Percentiles rank a stretch among this genome's conserved stretches.
Evolutionary conservation across 2,113 vertebrate species (phyloP).

Genomic region (Cynoglossus semilaevis): DNA sequence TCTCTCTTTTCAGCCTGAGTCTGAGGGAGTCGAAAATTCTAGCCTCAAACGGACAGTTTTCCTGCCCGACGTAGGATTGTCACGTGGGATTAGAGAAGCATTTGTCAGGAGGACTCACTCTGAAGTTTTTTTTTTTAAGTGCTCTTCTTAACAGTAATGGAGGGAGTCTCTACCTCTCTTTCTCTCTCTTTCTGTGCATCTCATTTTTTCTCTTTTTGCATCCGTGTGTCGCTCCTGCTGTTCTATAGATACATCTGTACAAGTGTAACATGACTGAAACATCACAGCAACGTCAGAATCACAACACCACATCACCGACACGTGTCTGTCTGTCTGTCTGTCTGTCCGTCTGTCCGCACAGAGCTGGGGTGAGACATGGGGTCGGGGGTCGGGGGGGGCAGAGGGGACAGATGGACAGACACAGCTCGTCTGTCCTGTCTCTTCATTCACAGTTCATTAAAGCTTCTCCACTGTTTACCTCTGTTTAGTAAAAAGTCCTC

Average conservation of each 20-base stretch:
- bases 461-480: conserved; percentile 78
- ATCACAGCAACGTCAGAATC: conserved; percentile 66
- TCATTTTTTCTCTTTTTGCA: conserved; percentile 14
- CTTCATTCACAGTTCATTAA: conserved; percentile 81
- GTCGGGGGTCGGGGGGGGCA: no score
- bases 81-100: conserved; percentile 68
- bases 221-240: conserved; percentile 63
- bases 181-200: conserved; percentile 46
- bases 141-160: conserved; percentile 79
- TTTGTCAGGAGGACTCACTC: conserved; percentile 62
- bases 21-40: conserved; percentile 61
- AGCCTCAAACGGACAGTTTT: conserved; percentile 62
- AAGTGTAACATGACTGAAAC: conserved; percentile 68
- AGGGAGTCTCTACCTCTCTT: conserved; percentile 48
- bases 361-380: no score
- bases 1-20: conserved; percentile 62
- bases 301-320: conserved; percentile 55
- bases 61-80: conserved; percentile 87
- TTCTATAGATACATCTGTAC: conserved; percentile 65
- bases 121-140: conserved; percentile 77
- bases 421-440: conserved; percentile 25
- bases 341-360: conserved; percentile 7
- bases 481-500: conserved; percentile 70
- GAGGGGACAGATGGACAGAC: conserved; percentile 17
- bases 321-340: background rate